A percentile compares a stretch with the other conserved stretches of the same genome.
phyloP scores from a whole-genome alignment of 92 coral and sea anemone species.

The Pocillopora grandis region DNA sequence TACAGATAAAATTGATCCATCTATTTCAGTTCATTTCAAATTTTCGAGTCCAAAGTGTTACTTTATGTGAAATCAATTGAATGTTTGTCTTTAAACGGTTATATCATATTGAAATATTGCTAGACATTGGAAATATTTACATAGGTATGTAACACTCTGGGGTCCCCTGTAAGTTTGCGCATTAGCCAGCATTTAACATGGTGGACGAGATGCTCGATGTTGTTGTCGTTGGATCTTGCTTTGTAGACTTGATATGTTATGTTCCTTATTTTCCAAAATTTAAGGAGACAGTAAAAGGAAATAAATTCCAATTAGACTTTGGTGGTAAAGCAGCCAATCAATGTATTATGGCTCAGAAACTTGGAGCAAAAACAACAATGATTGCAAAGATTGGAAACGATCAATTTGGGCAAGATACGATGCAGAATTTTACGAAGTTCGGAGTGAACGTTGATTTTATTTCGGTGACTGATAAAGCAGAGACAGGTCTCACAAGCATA shows the following conservation, averaged over 20 bases:
- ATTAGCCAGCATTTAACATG: not conserved
- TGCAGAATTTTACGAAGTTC: slow-evolving; percentile 71
- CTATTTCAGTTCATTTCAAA: too few species aligned
- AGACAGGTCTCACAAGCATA: slow-evolving; percentile 83
- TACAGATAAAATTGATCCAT: not conserved
- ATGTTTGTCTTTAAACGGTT: not conserved
- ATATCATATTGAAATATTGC: not conserved
- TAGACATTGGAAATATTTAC: not conserved
- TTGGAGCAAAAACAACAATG: slow-evolving; percentile 88
- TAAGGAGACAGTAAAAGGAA: slow-evolving; percentile 83
- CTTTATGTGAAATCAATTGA: not conserved
- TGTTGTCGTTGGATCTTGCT: slow-evolving; percentile 89
- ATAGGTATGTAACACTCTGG: not conserved
- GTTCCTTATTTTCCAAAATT: slow-evolving; percentile 71
- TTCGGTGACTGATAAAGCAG: slow-evolving; percentile 59
- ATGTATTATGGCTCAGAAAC: slow-evolving; percentile 94
- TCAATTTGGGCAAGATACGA: slow-evolving; percentile 82
- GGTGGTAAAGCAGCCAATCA: slow-evolving; percentile 97
- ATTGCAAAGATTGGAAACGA: slow-evolving; percentile 83
- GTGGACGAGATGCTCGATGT: slow-evolving; percentile 53
- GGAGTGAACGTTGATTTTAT: slow-evolving; percentile 87
- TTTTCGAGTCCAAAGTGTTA: not conserved
- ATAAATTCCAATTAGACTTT: slow-evolving; percentile 79
- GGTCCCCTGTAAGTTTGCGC: not conserved
- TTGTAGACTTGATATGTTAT: slow-evolving; percentile 87